Base-by-base conservation (phyloP, 2,888 invertebrate genomes). In the Pseudococcus jackbeardsleyi region DNA sequence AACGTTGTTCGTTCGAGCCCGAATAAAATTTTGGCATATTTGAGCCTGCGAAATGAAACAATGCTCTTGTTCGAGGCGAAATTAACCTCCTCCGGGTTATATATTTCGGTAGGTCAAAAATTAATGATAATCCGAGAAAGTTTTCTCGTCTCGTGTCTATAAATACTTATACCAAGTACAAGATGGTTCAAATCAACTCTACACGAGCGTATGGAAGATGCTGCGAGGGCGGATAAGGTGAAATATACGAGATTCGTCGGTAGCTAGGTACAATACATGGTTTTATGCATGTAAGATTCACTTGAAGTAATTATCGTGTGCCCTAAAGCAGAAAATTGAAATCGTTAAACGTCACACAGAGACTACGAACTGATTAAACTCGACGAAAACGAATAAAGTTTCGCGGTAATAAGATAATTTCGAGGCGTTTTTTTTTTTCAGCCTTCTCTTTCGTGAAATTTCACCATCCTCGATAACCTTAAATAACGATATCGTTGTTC, bases 301-400 rank as follows among this genome's bases (percentile, higher is more conserved):
- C 85, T 85, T 64, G 42, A 85, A 85, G 85, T 85, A 85, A 85
- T 85, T 85, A 85, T 85, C 64, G 85, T 85, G 85, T 39, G 85
- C 85, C 85, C 19, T 64, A 85, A 85, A 85, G 50, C 85, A 85
- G 64, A 64, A 85, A 85, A 85, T 85, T 85, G 64, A 85, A 85
- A 85, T 85, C 64, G 85, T 64, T 59, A 39, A 85, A 85, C 64
- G 64, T 85, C 85, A 64, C 59, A 85, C 85, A 59, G 64, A 85
- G 39, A 64, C 54, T 26, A 8, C 17, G 39, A 64, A 59, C 33
- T 85, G 85, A 85, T 85, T 85, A 64, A 85, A 85, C 33, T 85
- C 33, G 19, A 15, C 42, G 19, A 64, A 85, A 64, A 19, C 59
- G 39, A 85, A 64, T 26, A 42, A 85, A 39, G 85, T 85, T 85